Evolutionary conservation across 2,888 invertebrate genomes (phyloP), one percentile per base, ranked within the genome.

Genomic region (Cremastobaeus sp.): DNA sequence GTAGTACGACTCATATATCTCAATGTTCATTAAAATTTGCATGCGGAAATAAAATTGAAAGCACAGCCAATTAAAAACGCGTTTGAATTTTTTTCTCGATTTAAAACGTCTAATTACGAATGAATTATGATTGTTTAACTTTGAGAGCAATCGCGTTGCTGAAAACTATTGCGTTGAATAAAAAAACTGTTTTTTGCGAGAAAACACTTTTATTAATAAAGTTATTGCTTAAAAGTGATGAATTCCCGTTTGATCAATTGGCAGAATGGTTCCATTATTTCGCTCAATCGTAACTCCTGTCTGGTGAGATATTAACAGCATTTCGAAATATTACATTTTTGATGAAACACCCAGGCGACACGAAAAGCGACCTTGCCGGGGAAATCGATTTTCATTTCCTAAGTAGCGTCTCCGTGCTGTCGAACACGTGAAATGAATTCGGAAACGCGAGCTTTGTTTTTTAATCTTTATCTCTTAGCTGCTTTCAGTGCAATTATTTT

Each of bases 401-500:
- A 66, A 66, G 43, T 57, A 57, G 57, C 21, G 39, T 43, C 54
- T 39, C 55, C 39, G 48, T 9, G 18, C 21, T 57, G 57, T 66
- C 66, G 57, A 66, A 57, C 54, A 43, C 20, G 32, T 50, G 50
- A 57, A 50, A 66, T 41, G 66, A 39, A 50, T 57, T 66, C 35
- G 47, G 47, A 30, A 48, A 21, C 32, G 20, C 41, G 65, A 8
- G 30, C 37, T 14, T 9, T 12, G 28, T 39, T 25, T 47, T 37
- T 25, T 14, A 20, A 18, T 28, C 18, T 48, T n/a, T 48, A 3
- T 18, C 52, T 52, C 39, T 64, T 34, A 52, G 52, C 34, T 64
- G 50, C 48, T 47, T 52, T 65, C 34, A 20, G 65, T 54, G 20
- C 65, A 66, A 66, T 66, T 66, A 55, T 66, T 55, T 47, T 66